phyloP scores from a whole-genome alignment of 2,888 invertebrate genomes.

The Ptychoptera contaminata region DNA sequence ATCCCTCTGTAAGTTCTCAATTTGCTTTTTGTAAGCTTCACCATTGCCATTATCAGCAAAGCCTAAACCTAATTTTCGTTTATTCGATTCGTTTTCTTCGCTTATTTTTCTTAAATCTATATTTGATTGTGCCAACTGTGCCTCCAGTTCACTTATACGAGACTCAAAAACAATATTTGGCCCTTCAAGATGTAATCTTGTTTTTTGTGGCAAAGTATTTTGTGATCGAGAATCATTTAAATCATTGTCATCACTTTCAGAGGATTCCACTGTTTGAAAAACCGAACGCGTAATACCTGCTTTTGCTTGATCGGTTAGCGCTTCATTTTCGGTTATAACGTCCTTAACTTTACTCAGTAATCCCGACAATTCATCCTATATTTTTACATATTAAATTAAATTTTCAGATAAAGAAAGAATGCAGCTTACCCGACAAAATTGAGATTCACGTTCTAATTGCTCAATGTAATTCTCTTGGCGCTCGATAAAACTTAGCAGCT shows the following conservation, averaged over 20 bases:
- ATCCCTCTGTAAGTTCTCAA: constrained; percentile 55
- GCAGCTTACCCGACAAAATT: constrained; percentile 54
- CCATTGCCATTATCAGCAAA: constrained; percentile 32
- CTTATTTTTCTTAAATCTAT: constrained; percentile 60
- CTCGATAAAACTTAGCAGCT: constrained; percentile 65
- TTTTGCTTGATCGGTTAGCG: constrained; percentile 62
- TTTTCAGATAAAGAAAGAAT: not conserved
- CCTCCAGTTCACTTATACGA: constrained; percentile 68
- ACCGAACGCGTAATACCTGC: constrained; percentile 46
- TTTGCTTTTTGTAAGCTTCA: constrained; percentile 48
- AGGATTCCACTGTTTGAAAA: constrained; percentile 36
- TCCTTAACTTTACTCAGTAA: constrained; percentile 69
- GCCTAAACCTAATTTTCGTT: constrained; percentile 26
- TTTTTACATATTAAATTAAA: not conserved
- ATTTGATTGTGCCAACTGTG: constrained; percentile 60
- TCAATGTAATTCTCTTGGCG: constrained; percentile 79
- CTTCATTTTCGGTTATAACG: constrained; percentile 71
- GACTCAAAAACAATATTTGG: constrained; percentile 74
- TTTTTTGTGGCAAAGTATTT: constrained; percentile 16
- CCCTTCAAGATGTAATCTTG: constrained; percentile 40
- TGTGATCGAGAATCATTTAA: constrained; percentile 9
- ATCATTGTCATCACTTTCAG: constrained; percentile 33
- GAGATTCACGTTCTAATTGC: constrained; percentile 70
- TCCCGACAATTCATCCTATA: constrained; percentile 55
- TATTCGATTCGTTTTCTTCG: constrained; percentile 42